A percentile compares a stretch with the other conserved stretches of the same genome.
Evolutionary conservation across 2,888 invertebrate species (phyloP).

Genomic region (Zygothrica quintamaculata): DNA sequence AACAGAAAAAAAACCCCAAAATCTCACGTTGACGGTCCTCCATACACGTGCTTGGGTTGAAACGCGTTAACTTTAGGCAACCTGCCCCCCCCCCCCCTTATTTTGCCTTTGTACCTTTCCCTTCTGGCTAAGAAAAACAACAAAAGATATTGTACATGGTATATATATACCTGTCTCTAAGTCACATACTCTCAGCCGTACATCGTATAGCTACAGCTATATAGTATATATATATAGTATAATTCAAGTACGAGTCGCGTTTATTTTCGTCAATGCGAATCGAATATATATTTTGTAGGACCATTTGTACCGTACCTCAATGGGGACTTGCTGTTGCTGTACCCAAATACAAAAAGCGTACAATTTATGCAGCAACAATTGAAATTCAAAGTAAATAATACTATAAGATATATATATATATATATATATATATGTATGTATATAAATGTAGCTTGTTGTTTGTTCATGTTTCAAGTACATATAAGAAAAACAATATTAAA

Average conservation of each 20-base stretch:
- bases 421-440: constrained; percentile 13
- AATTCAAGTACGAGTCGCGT: constrained; percentile 64
- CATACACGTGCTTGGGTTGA: constrained; percentile 57
- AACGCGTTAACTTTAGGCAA: constrained; percentile 43
- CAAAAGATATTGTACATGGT: constrained; percentile 15
- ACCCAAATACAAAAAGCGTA: neutral
- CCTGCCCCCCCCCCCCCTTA: constrained; percentile 3
- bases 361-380: constrained; percentile 52
- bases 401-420: constrained; percentile 31
- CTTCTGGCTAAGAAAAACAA: constrained; percentile 31
- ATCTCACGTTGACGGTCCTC: constrained; percentile 9
- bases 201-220: neutral
- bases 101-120: neutral
- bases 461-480: constrained; percentile 51
- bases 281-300: constrained; percentile 71
- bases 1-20: neutral
- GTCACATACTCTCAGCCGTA: too few relatives aligned
- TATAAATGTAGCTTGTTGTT: constrained; percentile 16
- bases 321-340: too few relatives aligned
- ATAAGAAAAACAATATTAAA: constrained; percentile 9
- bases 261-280: constrained; percentile 70
- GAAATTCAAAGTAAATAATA: constrained; percentile 51
- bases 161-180: constrained; percentile 19
- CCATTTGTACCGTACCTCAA: constrained; percentile 34
- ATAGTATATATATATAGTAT: constrained; percentile 13